Conservation (phyloP, 2,113 vertebrate species). For the Myotis yumanensis region DNA sequence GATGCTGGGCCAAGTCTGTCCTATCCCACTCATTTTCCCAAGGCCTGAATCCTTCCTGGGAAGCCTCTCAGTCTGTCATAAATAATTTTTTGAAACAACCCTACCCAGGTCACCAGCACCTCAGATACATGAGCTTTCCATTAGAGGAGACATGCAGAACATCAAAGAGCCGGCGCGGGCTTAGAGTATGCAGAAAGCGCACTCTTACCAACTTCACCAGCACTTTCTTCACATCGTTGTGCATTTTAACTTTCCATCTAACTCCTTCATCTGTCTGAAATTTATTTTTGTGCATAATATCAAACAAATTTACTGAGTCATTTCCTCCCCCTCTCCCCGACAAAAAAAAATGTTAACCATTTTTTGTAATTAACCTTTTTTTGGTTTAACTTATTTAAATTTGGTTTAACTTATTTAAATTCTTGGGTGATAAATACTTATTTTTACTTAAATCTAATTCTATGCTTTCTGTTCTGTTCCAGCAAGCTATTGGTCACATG, state of each 20-base stretch:
- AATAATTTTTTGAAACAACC: neutral
- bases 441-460: neutral
- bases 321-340: neutral
- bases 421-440: neutral
- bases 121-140: neutral
- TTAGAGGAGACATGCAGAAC: neutral
- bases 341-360: neutral
- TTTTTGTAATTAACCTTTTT: neutral
- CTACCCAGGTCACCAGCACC: neutral
- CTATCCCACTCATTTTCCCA: neutral
- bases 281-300: neutral
- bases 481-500: neutral
- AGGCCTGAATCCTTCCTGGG: neutral
- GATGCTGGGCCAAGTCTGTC: neutral
- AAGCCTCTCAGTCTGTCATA: neutral
- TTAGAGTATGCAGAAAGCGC: neutral
- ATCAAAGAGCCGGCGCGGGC: neutral
- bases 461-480: neutral
- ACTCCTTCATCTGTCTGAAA: neutral
- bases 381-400: slow-evolving; percentile 24
- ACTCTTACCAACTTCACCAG: neutral
- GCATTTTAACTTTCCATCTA: slow-evolving; percentile 16
- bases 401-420: no score
- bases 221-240: neutral
- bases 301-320: neutral